Evolutionary conservation across 1,140 invertebrate genomes (phyloP).

Genomic region (Drosophila baimaii): DNA sequence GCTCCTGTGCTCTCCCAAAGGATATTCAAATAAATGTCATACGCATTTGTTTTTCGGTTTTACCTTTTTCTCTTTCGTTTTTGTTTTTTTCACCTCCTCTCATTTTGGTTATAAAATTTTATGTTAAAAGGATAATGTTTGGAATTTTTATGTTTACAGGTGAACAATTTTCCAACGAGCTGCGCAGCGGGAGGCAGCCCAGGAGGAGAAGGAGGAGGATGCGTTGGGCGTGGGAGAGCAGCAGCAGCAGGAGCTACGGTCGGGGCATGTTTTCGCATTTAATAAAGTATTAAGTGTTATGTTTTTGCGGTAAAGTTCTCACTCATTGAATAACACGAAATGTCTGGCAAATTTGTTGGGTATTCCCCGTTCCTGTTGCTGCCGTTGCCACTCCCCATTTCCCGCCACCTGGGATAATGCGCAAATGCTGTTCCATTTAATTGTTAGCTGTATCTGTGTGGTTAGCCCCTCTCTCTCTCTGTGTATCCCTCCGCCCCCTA

Average conservation of each 20-base stretch:
- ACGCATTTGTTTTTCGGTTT: constrained; percentile 79
- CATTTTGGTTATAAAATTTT: constrained; percentile 77
- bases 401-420: constrained; percentile 40
- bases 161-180: constrained; percentile 75
- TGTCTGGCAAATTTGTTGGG: constrained; percentile 66
- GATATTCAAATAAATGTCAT: constrained; percentile 83
- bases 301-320: constrained; percentile 74
- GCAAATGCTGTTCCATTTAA: constrained; percentile 66
- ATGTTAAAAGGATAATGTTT: constrained; percentile 83
- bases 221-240: not conserved
- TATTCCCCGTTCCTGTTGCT: not conserved
- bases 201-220: not conserved
- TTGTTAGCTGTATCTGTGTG: constrained; percentile 19
- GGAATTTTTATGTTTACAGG: constrained; percentile 81
- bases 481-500: too few relatives aligned
- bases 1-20: constrained; percentile 61
- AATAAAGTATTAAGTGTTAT: constrained; percentile 83
- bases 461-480: not conserved
- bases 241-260: constrained; percentile 1
- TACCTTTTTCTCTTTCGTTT: constrained; percentile 55
- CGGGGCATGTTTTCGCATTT: constrained; percentile 76
- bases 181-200: constrained; percentile 10
- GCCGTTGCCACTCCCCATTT: not conserved
- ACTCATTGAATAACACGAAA: constrained; percentile 74
- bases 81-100: constrained; percentile 19